Base-by-base conservation (phyloP, 2,797 vertebrate species). In the Parauchenoglanis punctatus region DNA sequence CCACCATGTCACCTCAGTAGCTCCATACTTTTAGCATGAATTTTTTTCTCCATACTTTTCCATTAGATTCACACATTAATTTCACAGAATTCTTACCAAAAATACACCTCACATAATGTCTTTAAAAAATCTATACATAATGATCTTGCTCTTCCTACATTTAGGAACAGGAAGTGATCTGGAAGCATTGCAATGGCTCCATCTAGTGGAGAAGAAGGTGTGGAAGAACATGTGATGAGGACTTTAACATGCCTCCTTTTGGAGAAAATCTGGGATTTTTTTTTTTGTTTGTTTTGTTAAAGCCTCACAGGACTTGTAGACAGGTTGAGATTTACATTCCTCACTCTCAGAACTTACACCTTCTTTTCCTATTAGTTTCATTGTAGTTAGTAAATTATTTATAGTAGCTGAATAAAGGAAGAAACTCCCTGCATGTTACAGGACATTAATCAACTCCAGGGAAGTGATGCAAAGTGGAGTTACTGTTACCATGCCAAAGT, bases 191-290 rank as follows among this genome's bases (percentile, higher is more conserved):
- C 68, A 12, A 59, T 54, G 83, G 87, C 85, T 49, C 91, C 89
- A 84, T 85, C 90, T 88, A 82, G 87, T 87, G 89, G 73, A 61
- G 0, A 46, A 20, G 4, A 18, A 10, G 0, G n/a, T 12, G 11
- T 7, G n/a, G 35, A 11, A 18, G n/a, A 76, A 54, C 18, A 8
- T 20, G 13, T 70, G 18, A 0, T 70, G 5, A 68, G 0, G 67
- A 18, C 15, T 70, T 72, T 8, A 40, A 44, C 6, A 72, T 3
- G 18, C 20, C 17, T 35, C 1, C 1, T 65, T 44, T 63, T 17
- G 3, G 31, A 56, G 0, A 31, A 56, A 44, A 72, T 40, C 11
- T 44, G 68, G 35, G 35, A 70, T 70, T 20, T 46, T 23, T 46
- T n/a, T n/a, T n/a, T n/a, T n/a, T n/a, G n/a, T n/a, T n/a, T n/a